These are phyloP conservation scores for Pipistrellus kuhlii DNA, from an alignment of 2,797 vertebrate genomes.

Conservation along the genomic window DNA sequence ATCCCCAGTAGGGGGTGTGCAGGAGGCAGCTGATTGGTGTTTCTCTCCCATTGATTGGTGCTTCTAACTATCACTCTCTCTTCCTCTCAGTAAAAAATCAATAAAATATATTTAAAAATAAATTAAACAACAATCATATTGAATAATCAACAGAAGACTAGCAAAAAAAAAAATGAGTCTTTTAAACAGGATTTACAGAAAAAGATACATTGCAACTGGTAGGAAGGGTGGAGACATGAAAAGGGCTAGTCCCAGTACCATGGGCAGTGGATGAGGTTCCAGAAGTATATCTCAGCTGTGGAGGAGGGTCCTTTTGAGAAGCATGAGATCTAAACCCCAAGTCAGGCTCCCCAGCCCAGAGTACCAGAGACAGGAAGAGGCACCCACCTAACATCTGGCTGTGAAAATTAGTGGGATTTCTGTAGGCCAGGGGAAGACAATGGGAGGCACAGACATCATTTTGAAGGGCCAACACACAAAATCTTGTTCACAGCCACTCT, in stretches of 20 bases:
- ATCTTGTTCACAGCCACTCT: too few relatives aligned
- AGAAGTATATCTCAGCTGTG: neutral
- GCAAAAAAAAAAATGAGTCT: neutral
- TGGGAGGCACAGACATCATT: too few relatives aligned
- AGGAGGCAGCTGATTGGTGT: too few relatives aligned
- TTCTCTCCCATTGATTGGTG: too few relatives aligned
- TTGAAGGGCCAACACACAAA: too few relatives aligned
- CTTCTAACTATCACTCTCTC: too few relatives aligned
- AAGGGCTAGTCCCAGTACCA: neutral
- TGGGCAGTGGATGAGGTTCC: neutral
- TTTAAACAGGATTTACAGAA: neutral
- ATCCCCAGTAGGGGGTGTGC: too few relatives aligned
- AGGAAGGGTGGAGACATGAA: neutral
- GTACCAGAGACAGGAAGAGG: neutral
- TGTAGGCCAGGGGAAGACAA: neutral
- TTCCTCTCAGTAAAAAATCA: too few relatives aligned
- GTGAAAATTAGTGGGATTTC: neutral
- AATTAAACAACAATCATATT: neutral
- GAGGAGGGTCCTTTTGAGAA: neutral
- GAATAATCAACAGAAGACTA: neutral
- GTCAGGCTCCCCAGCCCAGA: neutral
- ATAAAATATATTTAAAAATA: too few relatives aligned
- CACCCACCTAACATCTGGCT: neutral
- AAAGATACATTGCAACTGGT: neutral
- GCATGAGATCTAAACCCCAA: neutral